Evolutionary conservation across 2,888 invertebrate genomes (phyloP).

Genomic region (Coelinius sp.): DNA sequence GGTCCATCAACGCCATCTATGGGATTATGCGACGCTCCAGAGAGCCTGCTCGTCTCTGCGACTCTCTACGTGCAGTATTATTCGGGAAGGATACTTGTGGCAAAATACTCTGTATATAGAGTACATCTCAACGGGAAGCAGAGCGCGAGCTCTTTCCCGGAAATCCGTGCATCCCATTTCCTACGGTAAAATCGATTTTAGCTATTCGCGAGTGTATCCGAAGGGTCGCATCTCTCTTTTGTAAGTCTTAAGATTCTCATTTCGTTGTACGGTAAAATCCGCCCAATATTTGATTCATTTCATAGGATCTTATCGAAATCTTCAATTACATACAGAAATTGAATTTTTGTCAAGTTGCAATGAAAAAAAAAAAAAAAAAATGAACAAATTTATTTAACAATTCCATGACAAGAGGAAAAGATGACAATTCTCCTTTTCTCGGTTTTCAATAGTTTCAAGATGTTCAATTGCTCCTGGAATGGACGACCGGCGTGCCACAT

Average conservation of each 20-base stretch:
- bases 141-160: conserved; percentile 32
- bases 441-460: neutral
- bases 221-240: conserved; percentile 1
- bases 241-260: conserved; percentile 18
- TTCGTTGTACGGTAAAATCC: conserved; percentile 15
- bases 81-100: conserved; percentile 29
- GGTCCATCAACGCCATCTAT: conserved; percentile 43
- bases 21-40: conserved; percentile 20
- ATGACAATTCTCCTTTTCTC: neutral
- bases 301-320: neutral
- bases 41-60: no score
- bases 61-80: conserved; percentile 23
- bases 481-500: neutral
- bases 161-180: conserved; percentile 46
- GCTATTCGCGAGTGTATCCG: conserved; percentile 34
- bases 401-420: neutral
- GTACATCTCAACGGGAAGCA: conserved; percentile 33
- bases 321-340: conserved; percentile 9
- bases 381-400: neutral
- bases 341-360: neutral
- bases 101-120: conserved; percentile 19
- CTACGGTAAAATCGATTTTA: conserved; percentile 40
- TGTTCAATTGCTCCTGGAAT: neutral
- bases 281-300: conserved; percentile 21
- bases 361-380: neutral